Percentiles rank a stretch among this genome's conserved stretches.
phyloP scores from a whole-genome alignment of 2,888 invertebrate genomes.

The Chaitophorus viminalis region DNA sequence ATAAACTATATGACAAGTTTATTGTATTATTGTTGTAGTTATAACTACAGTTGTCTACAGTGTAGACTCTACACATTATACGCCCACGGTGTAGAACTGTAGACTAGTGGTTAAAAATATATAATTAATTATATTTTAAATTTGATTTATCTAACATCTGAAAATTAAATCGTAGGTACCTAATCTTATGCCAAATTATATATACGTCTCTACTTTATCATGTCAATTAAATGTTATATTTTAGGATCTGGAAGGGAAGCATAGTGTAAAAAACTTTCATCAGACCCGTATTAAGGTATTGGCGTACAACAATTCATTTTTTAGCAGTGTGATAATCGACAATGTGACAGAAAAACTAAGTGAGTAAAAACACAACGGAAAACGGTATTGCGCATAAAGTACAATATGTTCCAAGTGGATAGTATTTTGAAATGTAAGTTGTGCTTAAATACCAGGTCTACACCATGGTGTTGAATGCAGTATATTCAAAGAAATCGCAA shows the following conservation, averaged over 20 bases:
- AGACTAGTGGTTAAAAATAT: too few relatives aligned
- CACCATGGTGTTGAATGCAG: slow-evolving; percentile 62
- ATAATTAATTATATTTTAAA: too few relatives aligned
- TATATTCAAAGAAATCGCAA: slow-evolving; percentile 62
- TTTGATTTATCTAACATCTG: too few relatives aligned
- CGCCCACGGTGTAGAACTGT: too few relatives aligned
- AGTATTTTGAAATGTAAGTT: neutral
- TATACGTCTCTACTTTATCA: too few relatives aligned
- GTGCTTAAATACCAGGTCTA: slow-evolving; percentile 42
- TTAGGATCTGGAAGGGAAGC: slow-evolving; percentile 43
- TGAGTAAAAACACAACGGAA: neutral
- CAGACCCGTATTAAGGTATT: slow-evolving; percentile 29
- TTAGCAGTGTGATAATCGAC: slow-evolving; percentile 34
- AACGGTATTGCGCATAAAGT: neutral
- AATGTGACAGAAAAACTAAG: slow-evolving; percentile 38
- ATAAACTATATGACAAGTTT: too few relatives aligned
- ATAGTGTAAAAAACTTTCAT: slow-evolving; percentile 46
- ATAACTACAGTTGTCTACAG: too few relatives aligned
- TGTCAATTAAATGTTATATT: slow-evolving; percentile 7
- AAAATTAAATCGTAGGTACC: neutral
- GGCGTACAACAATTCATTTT: slow-evolving; percentile 44
- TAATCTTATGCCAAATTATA: too few relatives aligned
- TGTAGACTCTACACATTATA: too few relatives aligned
- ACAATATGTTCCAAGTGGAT: neutral
- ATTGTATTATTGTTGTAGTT: too few relatives aligned